Base-by-base conservation (phyloP, 2,888 invertebrate species). In the Drosophila recens region DNA sequence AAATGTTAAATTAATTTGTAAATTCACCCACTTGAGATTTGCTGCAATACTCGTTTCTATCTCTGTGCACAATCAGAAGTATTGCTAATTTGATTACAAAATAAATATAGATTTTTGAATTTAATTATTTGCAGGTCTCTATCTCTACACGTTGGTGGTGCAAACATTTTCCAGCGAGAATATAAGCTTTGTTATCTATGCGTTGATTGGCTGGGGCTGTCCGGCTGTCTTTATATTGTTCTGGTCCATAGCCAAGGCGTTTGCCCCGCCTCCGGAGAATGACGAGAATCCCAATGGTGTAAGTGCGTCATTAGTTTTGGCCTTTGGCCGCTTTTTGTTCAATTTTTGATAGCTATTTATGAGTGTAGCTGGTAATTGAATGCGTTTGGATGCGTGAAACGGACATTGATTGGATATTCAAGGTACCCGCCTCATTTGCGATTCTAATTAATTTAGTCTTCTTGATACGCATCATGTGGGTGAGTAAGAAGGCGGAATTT, bases 381-480 rank as follows among this genome's bases (percentile, higher is more conserved):
- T 96, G 97, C 90, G 94, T 95, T 0, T 97, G 97, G 97, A 96
- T 97, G 94, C 94, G 95, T 80, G 95, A 95, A 75, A 95, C 96
- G 91, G 93, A 94, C 54, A 96, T 96, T 70, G 98, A 98, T 92
- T 98, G 97, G 96, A 96, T 98, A 80, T 96, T 96, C 91, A 96
- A 97, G 91, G 95, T 95, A 0, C 98, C 98, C 0, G 96, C 97
- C 0, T 94, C 97, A 58, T 92, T 95, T 53, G 97, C 97, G 9
- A 94, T 98, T 38, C 94, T 95, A 43, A 94, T 97, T 80, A 97
- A 98, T 93, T 94, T 96, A 56, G 94, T 96, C 82, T 97, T 97
- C 93, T 95, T 97, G 63, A 94, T 96, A 87, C 95, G 95, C 93
- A 97, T 98, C 81, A 97, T 98, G 96, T 97, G 97, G 96, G 97